A percentile compares a stretch with the other conserved stretches of the same genome.
These are phyloP conservation scores for Eupithecia centaureata DNA, from an alignment of 2,888 invertebrate species.

Conservation along the genomic window DNA sequence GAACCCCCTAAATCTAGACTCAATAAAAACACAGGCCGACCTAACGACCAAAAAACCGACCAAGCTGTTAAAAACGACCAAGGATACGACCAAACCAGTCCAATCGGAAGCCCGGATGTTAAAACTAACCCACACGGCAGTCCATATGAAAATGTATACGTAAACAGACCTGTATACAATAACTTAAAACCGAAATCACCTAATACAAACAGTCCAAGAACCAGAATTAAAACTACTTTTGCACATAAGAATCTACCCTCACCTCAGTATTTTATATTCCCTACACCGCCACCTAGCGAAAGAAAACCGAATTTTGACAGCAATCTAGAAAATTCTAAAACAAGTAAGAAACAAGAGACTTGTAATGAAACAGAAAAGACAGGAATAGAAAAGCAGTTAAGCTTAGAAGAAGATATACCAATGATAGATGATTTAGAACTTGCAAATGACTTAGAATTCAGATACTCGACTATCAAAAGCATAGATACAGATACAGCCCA, in stretches of 20 bases:
- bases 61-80: slow-evolving; percentile 46
- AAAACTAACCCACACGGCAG: slow-evolving; percentile 49
- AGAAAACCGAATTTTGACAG: slow-evolving; percentile 56
- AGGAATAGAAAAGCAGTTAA: slow-evolving; percentile 78
- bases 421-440: slow-evolving; percentile 79
- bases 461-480: slow-evolving; percentile 66
- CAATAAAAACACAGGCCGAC: background rate
- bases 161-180: slow-evolving; percentile 64
- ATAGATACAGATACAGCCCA: slow-evolving; percentile 45
- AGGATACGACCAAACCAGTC: slow-evolving; percentile 47
- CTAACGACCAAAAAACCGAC: background rate
- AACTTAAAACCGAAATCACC: slow-evolving; percentile 76
- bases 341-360: slow-evolving; percentile 8
- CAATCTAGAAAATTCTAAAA: slow-evolving; percentile 3
- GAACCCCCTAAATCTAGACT: slow-evolving; percentile 53
- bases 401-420: slow-evolving; percentile 81
- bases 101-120: slow-evolving; percentile 52
- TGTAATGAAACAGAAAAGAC: slow-evolving; percentile 47
- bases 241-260: slow-evolving; percentile 78
- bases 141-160: slow-evolving; percentile 86
- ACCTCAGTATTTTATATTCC: slow-evolving; percentile 80
- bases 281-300: slow-evolving; percentile 71
- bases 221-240: slow-evolving; percentile 85
- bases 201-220: slow-evolving; percentile 83
- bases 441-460: slow-evolving; percentile 75